Evolutionary conservation across 2,797 vertebrate genomes (phyloP), one percentile per base, ranked within the genome.

Genomic region (Aratinga solstitialis): DNA sequence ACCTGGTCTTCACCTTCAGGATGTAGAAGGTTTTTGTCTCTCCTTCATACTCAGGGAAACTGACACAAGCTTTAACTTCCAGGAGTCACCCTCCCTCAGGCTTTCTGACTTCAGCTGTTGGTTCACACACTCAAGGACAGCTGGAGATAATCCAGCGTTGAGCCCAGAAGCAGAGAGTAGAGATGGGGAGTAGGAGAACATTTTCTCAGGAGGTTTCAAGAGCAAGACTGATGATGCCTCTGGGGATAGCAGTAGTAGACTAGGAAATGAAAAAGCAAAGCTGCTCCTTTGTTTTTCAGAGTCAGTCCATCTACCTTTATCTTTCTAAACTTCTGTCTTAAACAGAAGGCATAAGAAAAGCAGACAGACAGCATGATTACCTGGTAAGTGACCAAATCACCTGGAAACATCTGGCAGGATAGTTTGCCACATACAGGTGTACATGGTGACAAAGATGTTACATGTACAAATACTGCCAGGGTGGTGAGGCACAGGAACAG

Each of bases 51-150:
- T 20, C 59, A 87, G 14, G 27, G 36, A 81, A 68, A n/a, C 50
- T 45, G 34, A 65, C 58, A 54, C 1, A 13, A 78, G 42, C 58
- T 78, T 65, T 34, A 42, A 84, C 27, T 92, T 87, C 54, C 32
- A 79, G 59, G 22, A 88, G 58, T 17, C n/a, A 30, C 6, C 17
- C 22, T 66, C 13, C 38, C 88, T 89, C 50, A 29, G n/a, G 67
- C 53, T 74, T 77, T 50, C 78, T 63, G 14, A 56, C 30, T 51
- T 76, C 63, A 82, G 36, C 16, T 92, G 54, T 20, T 7, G 0
- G 47, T 42, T 30, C 30, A 54, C 18, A n/a, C 0, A 0, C 26
- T 23, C 30, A 54, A 43, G 8, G 42, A 91, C 21, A 58, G 61
- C 38, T 59, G 43, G 71, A 87, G 59, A 69, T 42, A 77, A 62